These are phyloP conservation scores for Labia minor DNA, from an alignment of 2,888 invertebrate species.

Conservation along the genomic window DNA sequence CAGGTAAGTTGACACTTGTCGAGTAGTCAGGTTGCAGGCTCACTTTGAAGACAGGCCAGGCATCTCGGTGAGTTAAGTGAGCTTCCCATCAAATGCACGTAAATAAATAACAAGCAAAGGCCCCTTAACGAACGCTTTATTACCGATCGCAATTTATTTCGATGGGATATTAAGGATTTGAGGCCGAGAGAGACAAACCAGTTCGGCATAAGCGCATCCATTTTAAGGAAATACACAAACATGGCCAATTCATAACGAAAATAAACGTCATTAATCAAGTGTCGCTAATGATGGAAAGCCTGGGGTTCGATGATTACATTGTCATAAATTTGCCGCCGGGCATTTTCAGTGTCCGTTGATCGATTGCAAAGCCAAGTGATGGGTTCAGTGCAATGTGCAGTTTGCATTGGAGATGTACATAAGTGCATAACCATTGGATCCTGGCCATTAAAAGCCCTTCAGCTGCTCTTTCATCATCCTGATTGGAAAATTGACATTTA, in stretches of 20 bases:
- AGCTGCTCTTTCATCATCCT: no score
- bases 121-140: constrained; percentile 13
- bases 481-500: no score
- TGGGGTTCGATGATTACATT: not conserved
- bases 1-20: constrained; percentile 1
- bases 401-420: not conserved
- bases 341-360: not conserved
- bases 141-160: constrained; percentile 6
- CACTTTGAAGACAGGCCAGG: not conserved
- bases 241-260: not conserved
- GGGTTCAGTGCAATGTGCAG: not conserved
- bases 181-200: constrained; percentile 13
- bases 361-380: no score
- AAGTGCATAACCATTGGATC: not conserved
- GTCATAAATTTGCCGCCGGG: not conserved
- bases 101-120: constrained; percentile 1
- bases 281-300: not conserved
- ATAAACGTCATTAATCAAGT: not conserved
- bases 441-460: no score
- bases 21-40: not conserved
- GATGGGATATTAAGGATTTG: constrained; percentile 3
- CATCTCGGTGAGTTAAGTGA: not conserved
- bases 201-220: not conserved
- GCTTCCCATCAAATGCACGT: not conserved
- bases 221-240: constrained; percentile 7